Conservation (phyloP, 2,113 vertebrate species). For the Oenanthe melanoleuca region DNA sequence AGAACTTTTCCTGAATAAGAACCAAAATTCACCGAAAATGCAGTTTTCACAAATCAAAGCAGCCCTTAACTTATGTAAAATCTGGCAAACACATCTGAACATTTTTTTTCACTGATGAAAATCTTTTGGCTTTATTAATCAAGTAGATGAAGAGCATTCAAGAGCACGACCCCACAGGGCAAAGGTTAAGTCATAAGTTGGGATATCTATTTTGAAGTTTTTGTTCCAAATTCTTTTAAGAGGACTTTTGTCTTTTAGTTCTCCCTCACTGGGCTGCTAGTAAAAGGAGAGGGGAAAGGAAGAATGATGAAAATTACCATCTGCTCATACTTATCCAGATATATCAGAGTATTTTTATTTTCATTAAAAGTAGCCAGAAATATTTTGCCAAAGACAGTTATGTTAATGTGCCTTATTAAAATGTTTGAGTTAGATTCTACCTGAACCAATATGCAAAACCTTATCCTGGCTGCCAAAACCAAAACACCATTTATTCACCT, state of each 20-base stretch:
- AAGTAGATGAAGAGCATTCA: not conserved
- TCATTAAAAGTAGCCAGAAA: not conserved
- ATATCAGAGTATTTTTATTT: not conserved
- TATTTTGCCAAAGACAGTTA: not conserved
- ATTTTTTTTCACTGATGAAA: not conserved
- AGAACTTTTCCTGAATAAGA: not conserved
- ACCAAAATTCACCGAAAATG: not conserved
- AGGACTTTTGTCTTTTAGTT: not conserved
- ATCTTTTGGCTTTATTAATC: not conserved
- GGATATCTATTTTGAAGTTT: not conserved
- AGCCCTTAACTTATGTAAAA: not conserved
- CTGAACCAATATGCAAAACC: not conserved
- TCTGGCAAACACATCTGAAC: conserved; percentile 1
- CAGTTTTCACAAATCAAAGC: conserved; percentile 42
- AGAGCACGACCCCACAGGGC: not conserved
- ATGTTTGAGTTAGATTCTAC: not conserved
- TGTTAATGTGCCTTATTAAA: not conserved
- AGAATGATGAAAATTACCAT: not conserved
- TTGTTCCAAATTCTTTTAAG: not conserved
- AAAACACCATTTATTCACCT: not conserved
- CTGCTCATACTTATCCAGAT: not conserved
- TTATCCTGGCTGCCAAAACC: not conserved
- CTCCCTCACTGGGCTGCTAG: not conserved
- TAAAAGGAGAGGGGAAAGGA: not conserved
- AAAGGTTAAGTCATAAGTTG: not conserved